A percentile compares a stretch with the other conserved stretches of the same genome.
phyloP scores from a whole-genome alignment of 2,888 invertebrate genomes.

The Falcaria lacertinaria region DNA sequence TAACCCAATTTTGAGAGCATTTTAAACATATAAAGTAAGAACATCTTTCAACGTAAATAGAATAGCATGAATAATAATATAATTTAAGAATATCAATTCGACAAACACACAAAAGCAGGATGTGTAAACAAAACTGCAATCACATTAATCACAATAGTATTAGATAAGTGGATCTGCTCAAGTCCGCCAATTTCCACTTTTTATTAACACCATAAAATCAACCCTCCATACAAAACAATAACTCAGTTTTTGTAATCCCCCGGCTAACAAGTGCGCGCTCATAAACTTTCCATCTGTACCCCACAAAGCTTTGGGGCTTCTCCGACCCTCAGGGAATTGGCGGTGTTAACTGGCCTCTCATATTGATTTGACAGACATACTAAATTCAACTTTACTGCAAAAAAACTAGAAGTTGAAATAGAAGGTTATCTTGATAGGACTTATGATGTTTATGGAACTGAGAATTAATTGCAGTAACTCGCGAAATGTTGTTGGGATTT shows the following conservation, averaged over 20 bases:
- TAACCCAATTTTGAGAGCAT: no score
- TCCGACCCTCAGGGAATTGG: constrained; percentile 53
- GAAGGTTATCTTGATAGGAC: background rate
- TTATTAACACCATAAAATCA: constrained; percentile 70
- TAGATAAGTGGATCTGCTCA: constrained; percentile 28
- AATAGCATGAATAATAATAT: no score
- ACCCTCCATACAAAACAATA: constrained; percentile 64
- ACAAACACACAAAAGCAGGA: constrained; percentile 7
- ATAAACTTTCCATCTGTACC: constrained; percentile 71
- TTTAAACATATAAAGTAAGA: no score
- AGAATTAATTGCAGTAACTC: constrained; percentile 32
- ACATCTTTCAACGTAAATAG: no score
- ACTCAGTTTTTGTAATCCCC: constrained; percentile 72
- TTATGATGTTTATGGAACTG: constrained; percentile 28
- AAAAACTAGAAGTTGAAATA: constrained; percentile 19
- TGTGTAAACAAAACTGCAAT: constrained; percentile 33
- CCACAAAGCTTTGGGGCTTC: constrained; percentile 67
- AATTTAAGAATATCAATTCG: no score
- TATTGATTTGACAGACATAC: constrained; percentile 37
- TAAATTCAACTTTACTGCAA: constrained; percentile 18
- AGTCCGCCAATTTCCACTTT: constrained; percentile 56
- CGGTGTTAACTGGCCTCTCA: constrained; percentile 58
- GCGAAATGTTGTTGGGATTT: constrained; percentile 13
- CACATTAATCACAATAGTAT: constrained; percentile 44
- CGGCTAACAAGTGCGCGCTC: constrained; percentile 68